Percentiles rank a stretch among this genome's conserved stretches.
Evolutionary conservation across 2,888 invertebrate genomes (phyloP).

Genomic region (Holacanthella duospinosa): DNA sequence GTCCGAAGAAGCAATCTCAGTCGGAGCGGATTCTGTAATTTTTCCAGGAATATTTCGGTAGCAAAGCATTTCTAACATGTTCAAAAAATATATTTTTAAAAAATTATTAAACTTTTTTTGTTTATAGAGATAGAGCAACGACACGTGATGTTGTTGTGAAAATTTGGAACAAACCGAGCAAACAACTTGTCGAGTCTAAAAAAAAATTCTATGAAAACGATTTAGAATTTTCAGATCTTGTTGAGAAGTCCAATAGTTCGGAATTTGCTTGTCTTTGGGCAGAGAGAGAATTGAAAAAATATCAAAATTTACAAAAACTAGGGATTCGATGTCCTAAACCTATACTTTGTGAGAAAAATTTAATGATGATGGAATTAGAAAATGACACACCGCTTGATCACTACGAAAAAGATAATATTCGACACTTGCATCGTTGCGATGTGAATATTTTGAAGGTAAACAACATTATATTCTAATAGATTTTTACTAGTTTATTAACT

Average conservation of each 20-base stretch:
- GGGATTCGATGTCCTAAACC: not conserved
- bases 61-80: not conserved
- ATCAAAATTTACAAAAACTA: not conserved
- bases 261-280: not conserved
- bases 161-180: not conserved
- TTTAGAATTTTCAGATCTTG: not conserved
- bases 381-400: not conserved
- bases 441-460: not conserved
- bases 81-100: not conserved
- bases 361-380: not conserved
- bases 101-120: not conserved
- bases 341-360: not conserved
- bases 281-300: not conserved
- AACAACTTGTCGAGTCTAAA: not conserved
- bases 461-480: too few relatives aligned
- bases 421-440: too few relatives aligned
- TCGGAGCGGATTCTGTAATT: not conserved
- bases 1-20: not conserved
- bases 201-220: not conserved
- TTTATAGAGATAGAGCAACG: not conserved
- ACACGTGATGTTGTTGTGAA: not conserved
- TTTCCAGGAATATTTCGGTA: not conserved
- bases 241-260: not conserved
- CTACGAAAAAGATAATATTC: not conserved
- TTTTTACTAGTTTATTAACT: too few relatives aligned